Base-by-base conservation (phyloP, 2,888 invertebrate genomes). In the Pachymerium ferrugineum region DNA sequence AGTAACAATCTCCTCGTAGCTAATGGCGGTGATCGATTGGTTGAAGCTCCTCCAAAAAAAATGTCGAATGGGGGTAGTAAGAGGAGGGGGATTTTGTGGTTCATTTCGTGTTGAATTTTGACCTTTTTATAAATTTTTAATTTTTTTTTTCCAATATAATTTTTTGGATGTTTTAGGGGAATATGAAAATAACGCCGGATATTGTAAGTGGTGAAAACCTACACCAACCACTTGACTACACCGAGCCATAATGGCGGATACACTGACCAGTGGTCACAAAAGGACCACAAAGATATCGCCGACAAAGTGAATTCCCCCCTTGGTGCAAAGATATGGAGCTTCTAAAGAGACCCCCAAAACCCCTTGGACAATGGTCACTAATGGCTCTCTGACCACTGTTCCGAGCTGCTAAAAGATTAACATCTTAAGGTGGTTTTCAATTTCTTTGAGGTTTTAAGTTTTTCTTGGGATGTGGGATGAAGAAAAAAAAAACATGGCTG, bases 1-100 rank as follows among this genome's bases (percentile, higher is more conserved):
- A 69, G 69, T 69, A 69, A 69, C 69, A 69, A 69, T 69, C 69
- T 69, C 30, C 33, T 69, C 69, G 33, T 33, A 16, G 33, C 30
- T 69, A 69, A 69, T 69, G 69, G 69, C 30, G 69, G 31, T 69
- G 69, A 69, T 69, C 69, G 69, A 69, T 69, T 31, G 33, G 69
- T 30, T 22, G 14, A 14, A 62, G 62, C 47, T 22, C 5, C 19
- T 12, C 19, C 19, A 54, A 54, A 19, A 19, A 54, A 54, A 25
- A 12, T 62, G 28, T 3, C 62, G 62, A 22, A 25, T 62, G 28
- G 5, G 25, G 1, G 3, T 38, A 8, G 16, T 5, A 25, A 10
- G 14, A 25, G 6, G 22, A 4, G 8, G 1, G 1, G 8, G 1
- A 25, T 54, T 54, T 5, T 54, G 10, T 5, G 12, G 8, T 12